phyloP scores from a whole-genome alignment of 1,140 invertebrate species.

The Lasaia peninsularis region DNA sequence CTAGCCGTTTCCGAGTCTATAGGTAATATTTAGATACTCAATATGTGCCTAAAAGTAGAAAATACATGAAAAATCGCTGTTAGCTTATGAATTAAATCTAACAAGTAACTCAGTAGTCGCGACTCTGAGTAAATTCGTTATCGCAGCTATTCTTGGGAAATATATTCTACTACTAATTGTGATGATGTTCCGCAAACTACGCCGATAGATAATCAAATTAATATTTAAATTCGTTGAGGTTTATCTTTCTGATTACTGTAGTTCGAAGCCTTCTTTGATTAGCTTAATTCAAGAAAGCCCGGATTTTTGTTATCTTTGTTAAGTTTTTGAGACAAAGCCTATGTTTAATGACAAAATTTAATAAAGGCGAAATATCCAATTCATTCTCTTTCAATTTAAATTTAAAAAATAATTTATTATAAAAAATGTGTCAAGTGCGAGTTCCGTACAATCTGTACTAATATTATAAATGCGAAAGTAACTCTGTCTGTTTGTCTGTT shows the following conservation, averaged over 20 bases:
- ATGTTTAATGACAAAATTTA: neutral
- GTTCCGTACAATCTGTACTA: no score
- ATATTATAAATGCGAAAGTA: no score
- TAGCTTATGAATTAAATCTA: conserved; percentile 21
- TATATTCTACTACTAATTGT: conserved; percentile 67
- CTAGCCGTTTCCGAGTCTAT: no score
- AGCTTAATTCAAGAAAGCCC: neutral
- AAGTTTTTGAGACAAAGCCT: neutral
- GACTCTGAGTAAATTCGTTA: conserved; percentile 72
- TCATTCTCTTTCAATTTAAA: no score
- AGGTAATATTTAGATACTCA: no score
- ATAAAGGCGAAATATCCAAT: no score
- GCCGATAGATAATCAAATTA: conserved; percentile 6
- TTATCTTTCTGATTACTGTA: conserved; percentile 9
- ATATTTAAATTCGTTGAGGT: conserved; percentile 1
- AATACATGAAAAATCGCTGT: neutral
- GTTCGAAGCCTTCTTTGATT: neutral
- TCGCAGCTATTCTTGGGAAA: conserved; percentile 71
- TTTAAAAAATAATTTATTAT: no score
- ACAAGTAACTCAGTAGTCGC: conserved; percentile 45
- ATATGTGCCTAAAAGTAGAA: no score
- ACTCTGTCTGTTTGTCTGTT: no score
- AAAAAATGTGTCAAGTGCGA: no score
- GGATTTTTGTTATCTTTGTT: conserved; percentile 1
- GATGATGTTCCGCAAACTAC: conserved; percentile 55